Evolutionary conservation across 2,888 invertebrate species (phyloP).

Genomic region (Liopterus haemorrhoidalis): DNA sequence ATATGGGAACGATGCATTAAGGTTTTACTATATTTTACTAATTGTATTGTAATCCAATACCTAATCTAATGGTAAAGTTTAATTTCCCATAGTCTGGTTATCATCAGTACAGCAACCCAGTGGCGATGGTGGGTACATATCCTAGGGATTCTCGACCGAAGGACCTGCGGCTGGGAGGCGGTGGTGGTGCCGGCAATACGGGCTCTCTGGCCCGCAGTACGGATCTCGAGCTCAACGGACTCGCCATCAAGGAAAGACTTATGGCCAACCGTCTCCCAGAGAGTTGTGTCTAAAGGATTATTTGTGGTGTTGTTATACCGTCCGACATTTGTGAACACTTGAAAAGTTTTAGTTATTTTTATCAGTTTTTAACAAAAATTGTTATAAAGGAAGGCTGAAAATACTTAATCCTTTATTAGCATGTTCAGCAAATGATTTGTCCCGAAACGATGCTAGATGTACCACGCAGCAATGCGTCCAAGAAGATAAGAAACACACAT

Average conservation of each 20-base stretch:
- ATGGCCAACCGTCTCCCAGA: conserved; percentile 83
- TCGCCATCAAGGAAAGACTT: conserved; percentile 80
- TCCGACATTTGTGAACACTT: neutral
- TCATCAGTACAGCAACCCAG: conserved; percentile 50
- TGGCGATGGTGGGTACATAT: conserved; percentile 51
- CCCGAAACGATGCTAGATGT: too few relatives aligned
- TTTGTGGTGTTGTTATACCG: neutral
- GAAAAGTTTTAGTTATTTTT: neutral
- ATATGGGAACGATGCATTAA: too few relatives aligned
- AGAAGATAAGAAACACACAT: too few relatives aligned
- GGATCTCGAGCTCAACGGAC: conserved; percentile 63
- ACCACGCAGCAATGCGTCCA: too few relatives aligned
- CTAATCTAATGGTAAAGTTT: neutral
- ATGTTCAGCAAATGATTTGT: too few relatives aligned
- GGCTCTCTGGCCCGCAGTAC: conserved; percentile 31
- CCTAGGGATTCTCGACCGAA: conserved; percentile 53
- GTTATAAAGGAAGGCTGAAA: too few relatives aligned
- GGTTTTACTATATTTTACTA: neutral
- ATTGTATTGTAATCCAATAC: neutral
- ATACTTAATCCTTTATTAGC: too few relatives aligned
- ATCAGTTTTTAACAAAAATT: too few relatives aligned
- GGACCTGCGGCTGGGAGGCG: conserved; percentile 46
- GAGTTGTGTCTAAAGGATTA: conserved; percentile 68
- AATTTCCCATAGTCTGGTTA: conserved; percentile 41
- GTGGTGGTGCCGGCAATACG: conserved; percentile 34